Percentiles rank a stretch among this genome's conserved stretches.
These are phyloP conservation scores for Tapirus indicus DNA, from an alignment of 2,797 vertebrate species.

Conservation along the genomic window DNA sequence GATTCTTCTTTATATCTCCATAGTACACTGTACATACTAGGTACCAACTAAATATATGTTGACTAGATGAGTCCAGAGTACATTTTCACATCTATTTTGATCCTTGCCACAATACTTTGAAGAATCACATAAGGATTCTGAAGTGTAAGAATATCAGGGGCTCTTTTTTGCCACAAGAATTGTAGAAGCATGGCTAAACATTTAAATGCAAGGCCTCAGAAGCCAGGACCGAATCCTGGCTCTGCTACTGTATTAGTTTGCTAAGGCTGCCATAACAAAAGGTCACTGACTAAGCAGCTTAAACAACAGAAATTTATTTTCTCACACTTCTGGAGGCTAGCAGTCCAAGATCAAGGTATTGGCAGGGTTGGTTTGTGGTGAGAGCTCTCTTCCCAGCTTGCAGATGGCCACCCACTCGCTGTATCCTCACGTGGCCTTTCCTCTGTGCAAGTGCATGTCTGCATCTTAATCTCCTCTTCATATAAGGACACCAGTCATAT, in stretches of 20 bases:
- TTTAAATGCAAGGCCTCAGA: not conserved
- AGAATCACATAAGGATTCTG: not conserved
- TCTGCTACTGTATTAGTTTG: not conserved
- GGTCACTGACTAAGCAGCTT: not conserved
- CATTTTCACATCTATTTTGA: not conserved
- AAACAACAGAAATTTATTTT: not conserved
- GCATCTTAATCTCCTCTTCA: not conserved
- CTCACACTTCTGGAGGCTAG: not conserved
- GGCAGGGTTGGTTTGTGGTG: not conserved
- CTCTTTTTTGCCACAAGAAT: not conserved
- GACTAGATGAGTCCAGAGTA: not conserved
- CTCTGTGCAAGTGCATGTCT: not conserved
- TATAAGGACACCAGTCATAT: not conserved
- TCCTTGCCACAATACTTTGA: not conserved
- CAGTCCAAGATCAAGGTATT: not conserved
- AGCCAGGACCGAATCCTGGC: not conserved
- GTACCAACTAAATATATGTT: not conserved
- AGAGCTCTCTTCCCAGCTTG: not conserved
- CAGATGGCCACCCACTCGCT: not conserved
- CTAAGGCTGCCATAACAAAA: not conserved
- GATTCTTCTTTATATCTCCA: constrained; percentile 2
- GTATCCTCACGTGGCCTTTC: not conserved
- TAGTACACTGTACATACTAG: not conserved
- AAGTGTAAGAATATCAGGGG: not conserved
- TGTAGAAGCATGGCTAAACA: not conserved